phyloP scores from a whole-genome alignment of 2,797 vertebrate species.

The Gallirallus australis region DNA sequence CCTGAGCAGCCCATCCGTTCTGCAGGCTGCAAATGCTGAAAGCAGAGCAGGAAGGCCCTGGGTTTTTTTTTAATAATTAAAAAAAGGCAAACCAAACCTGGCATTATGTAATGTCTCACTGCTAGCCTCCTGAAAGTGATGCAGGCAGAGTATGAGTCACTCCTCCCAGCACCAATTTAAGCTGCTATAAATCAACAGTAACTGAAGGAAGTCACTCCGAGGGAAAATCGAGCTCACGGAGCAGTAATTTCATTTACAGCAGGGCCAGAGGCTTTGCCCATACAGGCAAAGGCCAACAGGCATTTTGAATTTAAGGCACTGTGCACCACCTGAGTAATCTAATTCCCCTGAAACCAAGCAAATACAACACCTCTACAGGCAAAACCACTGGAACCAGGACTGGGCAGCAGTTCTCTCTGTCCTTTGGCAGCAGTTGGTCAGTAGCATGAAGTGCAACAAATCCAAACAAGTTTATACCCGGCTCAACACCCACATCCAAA shows the following conservation, averaged over 20 bases:
- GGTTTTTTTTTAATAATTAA: not conserved
- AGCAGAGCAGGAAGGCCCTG: not conserved
- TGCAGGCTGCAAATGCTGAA: not conserved
- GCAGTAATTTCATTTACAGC: not conserved
- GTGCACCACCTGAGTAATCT: not conserved
- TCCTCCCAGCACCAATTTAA: not conserved
- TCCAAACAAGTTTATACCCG: conserved; percentile 39
- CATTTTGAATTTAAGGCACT: not conserved
- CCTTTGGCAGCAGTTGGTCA: not conserved
- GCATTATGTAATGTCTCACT: conserved; percentile 45
- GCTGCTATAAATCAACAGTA: not conserved
- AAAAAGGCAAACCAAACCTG: not conserved
- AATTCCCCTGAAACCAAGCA: conserved; percentile 44
- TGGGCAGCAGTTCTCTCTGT: not conserved
- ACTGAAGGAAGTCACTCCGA: not conserved
- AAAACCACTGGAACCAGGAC: not conserved
- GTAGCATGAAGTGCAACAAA: conserved; percentile 30
- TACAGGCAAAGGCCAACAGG: not conserved
- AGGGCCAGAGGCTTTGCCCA: not conserved
- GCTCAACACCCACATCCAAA: conserved; percentile 6
- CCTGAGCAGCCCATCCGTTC: not conserved
- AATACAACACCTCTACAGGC: not conserved
- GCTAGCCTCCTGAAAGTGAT: not conserved
- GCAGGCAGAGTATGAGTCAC: not conserved
- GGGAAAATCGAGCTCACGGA: conserved; percentile 20